Base-by-base conservation (phyloP, 2,797 vertebrate genomes). In the Pelochelys cantorii region DNA sequence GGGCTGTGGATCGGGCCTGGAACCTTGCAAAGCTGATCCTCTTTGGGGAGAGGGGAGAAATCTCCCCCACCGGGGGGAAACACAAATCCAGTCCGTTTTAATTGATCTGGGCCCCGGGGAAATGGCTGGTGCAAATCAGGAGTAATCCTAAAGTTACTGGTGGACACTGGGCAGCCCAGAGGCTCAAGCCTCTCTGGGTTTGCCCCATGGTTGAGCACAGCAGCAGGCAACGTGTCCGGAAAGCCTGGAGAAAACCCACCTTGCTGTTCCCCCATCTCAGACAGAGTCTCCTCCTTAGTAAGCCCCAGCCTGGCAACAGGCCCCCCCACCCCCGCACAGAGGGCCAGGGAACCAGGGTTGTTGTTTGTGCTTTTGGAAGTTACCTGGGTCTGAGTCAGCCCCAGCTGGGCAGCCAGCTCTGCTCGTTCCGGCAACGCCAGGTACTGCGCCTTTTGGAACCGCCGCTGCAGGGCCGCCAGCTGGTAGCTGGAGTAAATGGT, bases 401-500 rank as follows among this genome's bases (percentile, higher is more conserved):
- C 99, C 85, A 99, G 98, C 95, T 99, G 99, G 1, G 99, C 99
- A 0, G 99, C 99, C 89, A 99, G 98, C 96, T 99, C 99, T 0
- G 99, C 99, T 97, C 99, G 98, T 97, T 99, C 99, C 3, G 99
- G 99, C 86, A 99, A 98, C 0, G 99, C 99, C 93, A 99, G 98
- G 96, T 99, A 99, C 96, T 99, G 99, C 86, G 99, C 99, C 96
- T 99, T 99, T 97, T 99, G 99, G 98, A 99, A 99, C 84, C 99
- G 98, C 91, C 99, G 98, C 97, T 99, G 99, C 96, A 99, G 97
- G 37, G 99, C 99, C 0, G 99, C 99, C 96, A 99, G 98, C 96
- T 99, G 99, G 97, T 99, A 99, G 86, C 99, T 99, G 97, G 99
- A 99, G 97, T 99, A 99, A 97, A 99, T 99, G 29, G 99, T 99